phyloP scores from a whole-genome alignment of 2,888 invertebrate species.

The Poecilobothrus nobilitatus region DNA sequence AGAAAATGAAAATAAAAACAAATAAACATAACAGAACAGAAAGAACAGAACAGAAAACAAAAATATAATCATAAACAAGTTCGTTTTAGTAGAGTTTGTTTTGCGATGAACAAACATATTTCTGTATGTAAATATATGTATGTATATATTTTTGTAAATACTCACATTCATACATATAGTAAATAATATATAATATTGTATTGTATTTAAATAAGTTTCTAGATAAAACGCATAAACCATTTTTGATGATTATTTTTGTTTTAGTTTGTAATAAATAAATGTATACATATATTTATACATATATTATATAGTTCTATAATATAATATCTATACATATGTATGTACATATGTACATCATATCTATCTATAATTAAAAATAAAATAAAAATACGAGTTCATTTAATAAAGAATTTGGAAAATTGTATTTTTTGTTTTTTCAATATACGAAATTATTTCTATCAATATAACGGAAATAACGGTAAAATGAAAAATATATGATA shows the following conservation, averaged over 20 bases:
- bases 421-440: too few species aligned
- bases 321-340: too few species aligned
- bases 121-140: not conserved
- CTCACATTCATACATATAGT: too few species aligned
- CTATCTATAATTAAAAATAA: not conserved
- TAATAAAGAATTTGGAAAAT: not conserved
- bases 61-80: not conserved
- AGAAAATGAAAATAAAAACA: not conserved
- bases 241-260: not conserved
- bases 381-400: not conserved
- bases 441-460: too few species aligned
- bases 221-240: not conserved
- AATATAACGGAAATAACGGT: too few species aligned
- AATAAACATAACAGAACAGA: not conserved
- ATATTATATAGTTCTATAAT: not conserved
- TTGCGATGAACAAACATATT: not conserved
- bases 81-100: not conserved
- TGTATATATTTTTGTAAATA: not conserved
- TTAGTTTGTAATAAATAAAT: too few species aligned
- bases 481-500: too few species aligned
- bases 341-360: too few species aligned
- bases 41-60: too few species aligned
- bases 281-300: too few species aligned
- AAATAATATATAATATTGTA: not conserved
- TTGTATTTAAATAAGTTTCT: not conserved